Evolutionary conservation across 2,888 invertebrate species (phyloP), one percentile per base, ranked within the genome.

Genomic region (Sphaerophoria taeniata): DNA sequence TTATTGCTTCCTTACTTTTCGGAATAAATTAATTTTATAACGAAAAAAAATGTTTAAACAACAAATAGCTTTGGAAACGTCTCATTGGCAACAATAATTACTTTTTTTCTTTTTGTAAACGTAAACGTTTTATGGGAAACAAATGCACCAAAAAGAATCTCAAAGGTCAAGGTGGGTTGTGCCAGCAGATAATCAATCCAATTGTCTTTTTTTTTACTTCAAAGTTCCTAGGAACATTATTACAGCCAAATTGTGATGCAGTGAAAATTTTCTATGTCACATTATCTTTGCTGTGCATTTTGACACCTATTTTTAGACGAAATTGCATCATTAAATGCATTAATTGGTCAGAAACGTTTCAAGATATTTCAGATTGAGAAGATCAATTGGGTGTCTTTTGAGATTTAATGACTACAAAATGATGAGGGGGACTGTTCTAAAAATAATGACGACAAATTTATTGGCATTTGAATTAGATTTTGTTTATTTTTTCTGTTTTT

Each of bases 251-350:
- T 39, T 9, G 51, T 53, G 58, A 58, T 63, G 63, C 16, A 24
- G 24, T 24, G 24, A 24, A 24, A 24, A 24, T 24, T 43, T 14
- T 63, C 65, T 71, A 70, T 39, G 39, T 39, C 43, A 65, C 56
- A 67, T 61, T 63, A 11, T 24, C 24, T 14, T 16, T 33, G 12
- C 11, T 33, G 36, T 60, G 60, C 60, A 60, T 60, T 60, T 24
- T 60, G 39, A 60, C 49, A 65, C 67, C 45, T 79, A 73, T 79
- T 73, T 69, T 67, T 58, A 60, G 58, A 45, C 14, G 39, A 45
- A 69, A 55, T 79, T 79, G 79, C 73, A 79, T 79, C 79, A 73
- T 73, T 79, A 69, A 67, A 16, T 55, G 12, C 73, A 79, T 72
- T 79, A 73, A 73, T 79, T 79, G 67, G 67, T 65, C 55, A 53